These are phyloP conservation scores for Macaca fascicularis DNA, from an alignment of 2,113 vertebrate genomes.

Conservation along the genomic window DNA sequence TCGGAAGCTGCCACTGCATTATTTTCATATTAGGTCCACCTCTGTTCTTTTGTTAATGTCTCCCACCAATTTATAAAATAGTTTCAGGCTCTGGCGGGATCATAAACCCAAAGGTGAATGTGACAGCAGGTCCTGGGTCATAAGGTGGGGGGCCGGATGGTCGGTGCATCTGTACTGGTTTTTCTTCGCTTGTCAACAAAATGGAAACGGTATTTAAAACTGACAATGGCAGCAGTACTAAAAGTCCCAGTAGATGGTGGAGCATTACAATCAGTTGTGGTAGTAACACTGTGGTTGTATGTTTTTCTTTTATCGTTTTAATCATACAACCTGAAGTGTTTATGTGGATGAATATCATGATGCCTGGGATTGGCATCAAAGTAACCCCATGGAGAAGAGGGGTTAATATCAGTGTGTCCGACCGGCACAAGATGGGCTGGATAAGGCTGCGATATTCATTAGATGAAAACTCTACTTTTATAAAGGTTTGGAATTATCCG, in stretches of 20 bases:
- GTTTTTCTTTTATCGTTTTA: background rate
- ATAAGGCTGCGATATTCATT: background rate
- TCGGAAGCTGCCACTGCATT: background rate
- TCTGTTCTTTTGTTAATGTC: background rate
- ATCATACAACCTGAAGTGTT: background rate
- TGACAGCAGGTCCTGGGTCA: background rate
- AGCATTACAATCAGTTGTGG: background rate
- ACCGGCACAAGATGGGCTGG: background rate
- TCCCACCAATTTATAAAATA: background rate
- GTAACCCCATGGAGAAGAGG: background rate
- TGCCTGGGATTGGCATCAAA: background rate
- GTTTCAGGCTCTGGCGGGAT: background rate
- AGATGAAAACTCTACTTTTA: background rate
- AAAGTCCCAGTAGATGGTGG: background rate
- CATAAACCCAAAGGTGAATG: background rate
- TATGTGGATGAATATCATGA: background rate
- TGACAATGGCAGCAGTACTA: background rate
- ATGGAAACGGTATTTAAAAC: background rate
- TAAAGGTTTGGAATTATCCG: background rate
- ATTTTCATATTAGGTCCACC: background rate
- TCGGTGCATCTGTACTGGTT: background rate
- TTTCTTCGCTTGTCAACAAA: background rate
- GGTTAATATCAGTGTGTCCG: background rate
- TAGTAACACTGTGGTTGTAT: background rate
- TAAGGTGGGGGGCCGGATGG: fast-evolving